Conservation (phyloP, 2,113 vertebrate species). For the Elgaria multicarinata region DNA sequence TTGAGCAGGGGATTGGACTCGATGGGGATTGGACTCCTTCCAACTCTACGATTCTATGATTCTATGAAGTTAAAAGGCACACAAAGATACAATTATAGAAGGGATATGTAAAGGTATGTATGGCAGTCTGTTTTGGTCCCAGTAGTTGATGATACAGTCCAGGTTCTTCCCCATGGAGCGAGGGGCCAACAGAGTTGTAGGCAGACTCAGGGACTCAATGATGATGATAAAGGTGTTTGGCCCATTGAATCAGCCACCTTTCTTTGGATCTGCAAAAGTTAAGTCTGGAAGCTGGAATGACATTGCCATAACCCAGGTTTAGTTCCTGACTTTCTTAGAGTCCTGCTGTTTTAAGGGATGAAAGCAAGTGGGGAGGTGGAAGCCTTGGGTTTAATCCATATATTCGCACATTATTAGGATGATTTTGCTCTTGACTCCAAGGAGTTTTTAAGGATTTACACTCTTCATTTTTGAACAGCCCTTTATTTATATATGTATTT, state of each 20-base stretch:
- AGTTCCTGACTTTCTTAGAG: background rate
- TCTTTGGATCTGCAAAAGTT: background rate
- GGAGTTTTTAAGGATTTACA: background rate
- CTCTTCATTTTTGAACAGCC: background rate
- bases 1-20: too few species aligned
- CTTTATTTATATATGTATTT: background rate
- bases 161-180: background rate
- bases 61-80: too few species aligned
- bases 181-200: background rate
- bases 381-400: background rate
- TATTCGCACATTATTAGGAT: background rate
- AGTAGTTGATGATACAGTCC: background rate
- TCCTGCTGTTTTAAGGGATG: background rate
- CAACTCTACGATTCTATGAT: too few species aligned
- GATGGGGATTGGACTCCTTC: too few species aligned
- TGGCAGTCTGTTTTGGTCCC: too few species aligned
- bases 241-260: background rate
- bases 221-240: too few species aligned
- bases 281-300: background rate
- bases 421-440: background rate
- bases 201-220: too few species aligned
- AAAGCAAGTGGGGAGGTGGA: background rate
- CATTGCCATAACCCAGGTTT: background rate
- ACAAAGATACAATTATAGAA: too few species aligned
- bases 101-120: too few species aligned